Conservation (phyloP, 1,140 invertebrate species). For the Psix sp. region DNA sequence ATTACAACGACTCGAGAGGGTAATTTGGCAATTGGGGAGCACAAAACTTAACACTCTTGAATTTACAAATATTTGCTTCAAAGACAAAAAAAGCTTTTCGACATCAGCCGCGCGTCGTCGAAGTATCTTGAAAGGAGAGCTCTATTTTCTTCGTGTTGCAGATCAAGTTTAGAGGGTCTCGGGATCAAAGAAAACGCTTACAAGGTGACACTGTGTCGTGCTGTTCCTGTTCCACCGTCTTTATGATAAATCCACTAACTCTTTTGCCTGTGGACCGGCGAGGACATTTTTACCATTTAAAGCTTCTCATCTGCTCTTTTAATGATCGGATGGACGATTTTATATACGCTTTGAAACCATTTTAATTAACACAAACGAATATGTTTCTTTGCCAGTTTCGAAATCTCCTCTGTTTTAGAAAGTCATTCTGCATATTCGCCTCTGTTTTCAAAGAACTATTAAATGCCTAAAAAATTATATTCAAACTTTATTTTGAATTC, state of each 20-base stretch:
- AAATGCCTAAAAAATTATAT: too few species aligned
- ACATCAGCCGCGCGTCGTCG: slow-evolving; percentile 43
- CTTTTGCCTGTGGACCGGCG: slow-evolving; percentile 32
- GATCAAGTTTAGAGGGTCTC: slow-evolving; percentile 27
- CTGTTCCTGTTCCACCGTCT: slow-evolving; percentile 36
- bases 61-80: slow-evolving; percentile 57
- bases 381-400: neutral
- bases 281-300: slow-evolving; percentile 24
- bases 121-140: slow-evolving; percentile 50
- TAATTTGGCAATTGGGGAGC: slow-evolving; percentile 29
- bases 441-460: too few species aligned
- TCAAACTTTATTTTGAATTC: too few species aligned
- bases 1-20: slow-evolving; percentile 18
- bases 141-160: slow-evolving; percentile 41
- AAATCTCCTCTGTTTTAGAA: too few species aligned
- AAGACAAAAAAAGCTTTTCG: slow-evolving; percentile 43
- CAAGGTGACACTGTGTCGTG: slow-evolving; percentile 41
- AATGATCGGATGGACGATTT: slow-evolving; percentile 11
- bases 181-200: slow-evolving; percentile 54
- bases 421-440: too few species aligned
- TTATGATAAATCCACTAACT: slow-evolving; percentile 52
- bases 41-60: slow-evolving; percentile 44
- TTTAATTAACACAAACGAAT: slow-evolving; percentile 6
- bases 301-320: slow-evolving; percentile 27
- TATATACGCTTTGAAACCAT: neutral